phyloP scores from a whole-genome alignment of 2,797 vertebrate genomes.

The Danio albolineatus region DNA sequence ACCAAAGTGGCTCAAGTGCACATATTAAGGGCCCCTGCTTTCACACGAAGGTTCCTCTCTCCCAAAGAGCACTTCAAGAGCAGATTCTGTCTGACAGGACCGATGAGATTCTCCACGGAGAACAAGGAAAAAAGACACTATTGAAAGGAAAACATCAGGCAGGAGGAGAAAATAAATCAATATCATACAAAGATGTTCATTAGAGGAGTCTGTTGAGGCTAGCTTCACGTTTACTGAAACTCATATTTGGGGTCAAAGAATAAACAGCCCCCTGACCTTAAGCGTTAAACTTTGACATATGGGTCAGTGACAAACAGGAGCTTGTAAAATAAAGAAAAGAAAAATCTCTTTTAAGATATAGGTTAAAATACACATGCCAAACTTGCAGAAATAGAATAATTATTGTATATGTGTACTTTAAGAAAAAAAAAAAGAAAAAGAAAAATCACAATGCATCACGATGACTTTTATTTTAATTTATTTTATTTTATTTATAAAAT shows the following conservation, averaged over 20 bases:
- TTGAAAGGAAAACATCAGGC: conserved; percentile 34
- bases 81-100: conserved; percentile 37
- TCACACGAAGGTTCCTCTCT: conserved; percentile 33
- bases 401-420: too few species aligned
- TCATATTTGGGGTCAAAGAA: conserved; percentile 12
- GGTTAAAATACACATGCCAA: not conserved
- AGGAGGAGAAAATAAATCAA: conserved; percentile 66
- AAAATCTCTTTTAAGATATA: not conserved
- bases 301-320: conserved; percentile 5
- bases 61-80: conserved; percentile 46
- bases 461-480: too few species aligned
- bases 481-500: too few species aligned
- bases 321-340: not conserved
- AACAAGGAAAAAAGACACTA: conserved; percentile 47
- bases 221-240: not conserved
- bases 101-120: conserved; percentile 38
- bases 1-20: conserved; percentile 71
- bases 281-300: not conserved
- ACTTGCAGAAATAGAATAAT: not conserved
- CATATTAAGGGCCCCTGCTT: conserved; percentile 62
- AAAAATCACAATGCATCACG: too few species aligned
- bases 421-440: too few species aligned
- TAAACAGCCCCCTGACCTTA: not conserved
- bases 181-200: conserved; percentile 66
- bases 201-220: conserved; percentile 34